These are phyloP conservation scores for Lysandra coridon DNA, from an alignment of 2,888 invertebrate species.

Conservation along the genomic window DNA sequence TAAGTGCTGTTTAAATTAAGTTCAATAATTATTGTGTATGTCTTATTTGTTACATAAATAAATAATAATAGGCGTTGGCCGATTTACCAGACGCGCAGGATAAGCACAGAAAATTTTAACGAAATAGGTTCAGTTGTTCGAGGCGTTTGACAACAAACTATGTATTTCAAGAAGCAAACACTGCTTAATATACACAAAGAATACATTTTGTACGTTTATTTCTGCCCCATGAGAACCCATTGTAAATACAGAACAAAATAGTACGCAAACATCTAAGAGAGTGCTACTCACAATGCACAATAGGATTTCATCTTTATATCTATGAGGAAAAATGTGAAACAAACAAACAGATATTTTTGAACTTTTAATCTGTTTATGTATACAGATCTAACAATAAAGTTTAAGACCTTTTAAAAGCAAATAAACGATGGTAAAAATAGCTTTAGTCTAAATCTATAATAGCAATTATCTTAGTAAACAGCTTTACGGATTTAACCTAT, in stretches of 20 bases:
- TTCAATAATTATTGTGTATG: no score
- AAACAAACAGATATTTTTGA: not conserved
- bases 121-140: no score
- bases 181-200: not conserved
- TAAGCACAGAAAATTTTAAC: not conserved
- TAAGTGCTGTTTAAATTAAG: no score
- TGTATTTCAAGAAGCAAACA: not conserved
- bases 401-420: no score
- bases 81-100: not conserved
- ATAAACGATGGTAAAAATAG: no score
- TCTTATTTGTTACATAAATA: no score
- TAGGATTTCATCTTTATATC: slow-evolving; percentile 6
- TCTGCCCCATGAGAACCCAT: not conserved
- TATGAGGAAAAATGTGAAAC: not conserved
- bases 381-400: no score
- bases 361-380: not conserved
- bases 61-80: no score
- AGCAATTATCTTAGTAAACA: no score
- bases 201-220: not conserved
- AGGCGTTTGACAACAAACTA: not conserved
- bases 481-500: no score
- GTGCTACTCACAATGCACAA: not conserved
- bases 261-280: not conserved
- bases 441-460: no score
- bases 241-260: slow-evolving; percentile 4